Conservation (phyloP, 2,797 vertebrate species). For the Eulemur albifrons region DNA sequence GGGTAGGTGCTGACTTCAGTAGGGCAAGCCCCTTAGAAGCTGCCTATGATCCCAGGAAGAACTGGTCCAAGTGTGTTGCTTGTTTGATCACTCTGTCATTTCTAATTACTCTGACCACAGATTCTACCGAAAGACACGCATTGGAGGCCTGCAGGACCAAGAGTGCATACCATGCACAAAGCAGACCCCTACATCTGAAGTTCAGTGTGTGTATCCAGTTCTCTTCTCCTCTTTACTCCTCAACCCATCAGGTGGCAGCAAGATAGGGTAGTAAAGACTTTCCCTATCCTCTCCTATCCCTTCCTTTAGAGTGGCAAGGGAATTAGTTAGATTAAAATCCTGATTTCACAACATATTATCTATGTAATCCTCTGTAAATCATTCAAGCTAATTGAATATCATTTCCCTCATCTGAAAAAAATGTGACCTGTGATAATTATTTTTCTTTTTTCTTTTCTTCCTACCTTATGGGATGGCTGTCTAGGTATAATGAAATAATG, state of each 20-base stretch:
- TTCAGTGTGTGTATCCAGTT: constrained; percentile 83
- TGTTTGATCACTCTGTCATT: constrained; percentile 17
- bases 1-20: background rate
- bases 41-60: background rate
- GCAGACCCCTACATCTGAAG: constrained; percentile 81
- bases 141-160: constrained; percentile 87
- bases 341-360: background rate
- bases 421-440: background rate
- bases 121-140: constrained; percentile 88
- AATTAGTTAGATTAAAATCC: background rate
- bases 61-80: background rate
- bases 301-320: background rate
- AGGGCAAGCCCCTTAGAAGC: background rate
- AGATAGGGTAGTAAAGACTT: background rate
- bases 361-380: background rate
- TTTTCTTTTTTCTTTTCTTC: background rate
- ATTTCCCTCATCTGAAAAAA: constrained; percentile 6
- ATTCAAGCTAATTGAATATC: background rate
- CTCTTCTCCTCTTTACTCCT: background rate
- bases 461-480: background rate
- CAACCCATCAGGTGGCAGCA: background rate
- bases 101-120: constrained; percentile 75
- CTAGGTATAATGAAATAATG: background rate
- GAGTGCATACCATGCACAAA: constrained; percentile 89
- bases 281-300: background rate